Evolutionary conservation across 2,888 invertebrate species (phyloP).

Genomic region (Microdon myrmicae): DNA sequence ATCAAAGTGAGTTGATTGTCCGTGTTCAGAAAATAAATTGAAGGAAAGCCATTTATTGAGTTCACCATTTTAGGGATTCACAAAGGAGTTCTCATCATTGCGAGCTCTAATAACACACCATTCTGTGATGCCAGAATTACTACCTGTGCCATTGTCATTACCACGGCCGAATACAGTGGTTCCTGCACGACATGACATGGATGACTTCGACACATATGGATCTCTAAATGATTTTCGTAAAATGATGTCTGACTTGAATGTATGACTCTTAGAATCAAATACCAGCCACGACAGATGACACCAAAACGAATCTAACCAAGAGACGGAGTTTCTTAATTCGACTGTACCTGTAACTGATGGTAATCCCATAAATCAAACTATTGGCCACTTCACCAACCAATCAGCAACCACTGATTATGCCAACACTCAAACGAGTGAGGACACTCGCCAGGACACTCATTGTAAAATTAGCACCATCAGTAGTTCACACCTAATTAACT

Average conservation of each 20-base stretch:
- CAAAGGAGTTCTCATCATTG: conserved; percentile 93
- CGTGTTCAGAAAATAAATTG: conserved; percentile 19
- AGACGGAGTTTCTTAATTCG: no score
- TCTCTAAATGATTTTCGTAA: conserved; percentile 79
- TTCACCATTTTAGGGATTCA: conserved; percentile 82
- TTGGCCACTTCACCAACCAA: no score
- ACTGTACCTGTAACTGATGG: no score
- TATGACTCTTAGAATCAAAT: conserved; percentile 62
- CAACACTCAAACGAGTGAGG: no score
- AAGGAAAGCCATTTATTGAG: conserved; percentile 27
- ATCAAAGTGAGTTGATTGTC: conserved; percentile 77
- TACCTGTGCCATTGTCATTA: conserved; percentile 90
- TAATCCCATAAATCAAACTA: no score
- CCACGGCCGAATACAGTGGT: conserved; percentile 69
- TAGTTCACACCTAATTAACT: no score
- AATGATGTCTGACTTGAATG: conserved; percentile 81
- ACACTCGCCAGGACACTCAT: no score
- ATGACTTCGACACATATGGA: conserved; percentile 79
- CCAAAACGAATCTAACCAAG: conserved; percentile 3
- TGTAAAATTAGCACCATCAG: no score
- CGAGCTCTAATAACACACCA: conserved; percentile 95
- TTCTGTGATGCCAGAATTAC: conserved; percentile 95
- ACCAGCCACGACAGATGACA: conserved; percentile 42
- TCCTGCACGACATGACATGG: conserved; percentile 70
- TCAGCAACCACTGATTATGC: no score